Evolutionary conservation across 2,888 invertebrate species (phyloP).

Genomic region (Trichogramma evanescens): DNA sequence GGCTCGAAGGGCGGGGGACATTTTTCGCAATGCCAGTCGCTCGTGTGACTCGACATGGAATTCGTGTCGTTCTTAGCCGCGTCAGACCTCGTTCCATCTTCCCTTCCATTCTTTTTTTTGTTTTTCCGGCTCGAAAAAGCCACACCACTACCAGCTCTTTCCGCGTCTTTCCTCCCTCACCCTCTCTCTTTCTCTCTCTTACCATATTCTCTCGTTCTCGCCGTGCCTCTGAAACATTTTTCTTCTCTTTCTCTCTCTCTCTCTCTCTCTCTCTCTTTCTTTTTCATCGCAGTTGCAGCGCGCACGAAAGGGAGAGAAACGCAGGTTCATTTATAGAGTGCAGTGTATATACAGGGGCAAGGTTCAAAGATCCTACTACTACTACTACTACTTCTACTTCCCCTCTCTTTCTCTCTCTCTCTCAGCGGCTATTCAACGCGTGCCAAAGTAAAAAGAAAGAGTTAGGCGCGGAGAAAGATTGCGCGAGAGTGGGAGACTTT

Average conservation of each 20-base stretch:
- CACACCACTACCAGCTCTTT: too few relatives aligned
- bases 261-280: background rate
- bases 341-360: background rate
- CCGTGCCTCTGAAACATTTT: background rate
- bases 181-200: background rate
- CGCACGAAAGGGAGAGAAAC: too few relatives aligned
- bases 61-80: constrained; percentile 13
- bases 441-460: background rate
- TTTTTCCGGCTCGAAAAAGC: too few relatives aligned
- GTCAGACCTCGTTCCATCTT: constrained; percentile 10
- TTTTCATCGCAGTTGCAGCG: background rate
- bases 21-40: constrained; percentile 10
- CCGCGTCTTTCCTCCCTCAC: background rate
- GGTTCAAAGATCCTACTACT: background rate
- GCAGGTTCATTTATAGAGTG: constrained; percentile 20
- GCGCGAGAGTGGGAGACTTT: constrained; percentile 8
- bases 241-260: background rate
- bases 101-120: background rate
- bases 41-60: constrained; percentile 16
- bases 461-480: background rate
- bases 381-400: background rate
- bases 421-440: background rate
- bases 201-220: background rate
- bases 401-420: background rate
- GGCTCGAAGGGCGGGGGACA: background rate